These are phyloP conservation scores for Mirza zaza DNA, from an alignment of 2,113 vertebrate genomes.

Conservation along the genomic window DNA sequence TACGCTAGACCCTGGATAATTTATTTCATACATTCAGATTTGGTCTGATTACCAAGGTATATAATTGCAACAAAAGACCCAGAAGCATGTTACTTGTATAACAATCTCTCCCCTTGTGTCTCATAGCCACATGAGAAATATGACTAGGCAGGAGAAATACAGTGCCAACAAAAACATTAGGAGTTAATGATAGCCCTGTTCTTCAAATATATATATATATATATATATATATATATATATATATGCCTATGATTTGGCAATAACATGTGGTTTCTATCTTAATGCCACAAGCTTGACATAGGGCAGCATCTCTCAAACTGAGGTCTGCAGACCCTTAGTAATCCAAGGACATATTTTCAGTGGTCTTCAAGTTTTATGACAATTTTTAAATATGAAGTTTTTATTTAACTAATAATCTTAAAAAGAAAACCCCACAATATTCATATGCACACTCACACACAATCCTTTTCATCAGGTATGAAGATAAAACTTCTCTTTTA, in stretches of 20 bases:
- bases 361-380: background rate
- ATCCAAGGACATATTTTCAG: background rate
- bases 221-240: background rate
- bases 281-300: background rate
- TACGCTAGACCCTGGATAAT: background rate
- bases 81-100: background rate
- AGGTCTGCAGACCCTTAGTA: background rate
- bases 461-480: background rate
- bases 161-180: background rate
- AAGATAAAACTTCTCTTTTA: background rate
- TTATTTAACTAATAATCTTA: background rate
- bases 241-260: background rate
- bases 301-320: background rate
- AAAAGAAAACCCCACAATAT: background rate
- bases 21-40: background rate
- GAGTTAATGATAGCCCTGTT: background rate
- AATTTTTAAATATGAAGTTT: conserved; percentile 37
- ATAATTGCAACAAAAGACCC: background rate
- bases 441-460: background rate
- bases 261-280: background rate
- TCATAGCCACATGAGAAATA: background rate
- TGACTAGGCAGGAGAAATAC: conserved; percentile 9
- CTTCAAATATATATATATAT: background rate
- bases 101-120: background rate
- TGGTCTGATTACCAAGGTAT: background rate